Percentiles rank a stretch among this genome's conserved stretches.
Evolutionary conservation across 2,888 invertebrate species (phyloP).

Genomic region (Scrobipalpa costella): DNA sequence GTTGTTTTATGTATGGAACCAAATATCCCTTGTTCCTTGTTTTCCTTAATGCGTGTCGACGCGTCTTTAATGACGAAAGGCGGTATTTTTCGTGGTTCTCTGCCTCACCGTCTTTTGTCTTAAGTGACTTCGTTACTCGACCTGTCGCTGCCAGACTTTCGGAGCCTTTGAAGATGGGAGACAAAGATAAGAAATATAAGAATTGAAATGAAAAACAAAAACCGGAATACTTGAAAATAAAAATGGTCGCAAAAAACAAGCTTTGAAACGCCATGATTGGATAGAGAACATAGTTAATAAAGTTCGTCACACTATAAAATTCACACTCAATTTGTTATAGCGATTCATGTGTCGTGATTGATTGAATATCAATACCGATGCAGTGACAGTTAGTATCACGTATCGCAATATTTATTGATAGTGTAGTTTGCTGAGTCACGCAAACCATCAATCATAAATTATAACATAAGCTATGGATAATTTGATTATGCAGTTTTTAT

Average conservation of each 20-base stretch:
- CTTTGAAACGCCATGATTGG: too few species aligned
- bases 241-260: not conserved
- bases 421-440: not conserved
- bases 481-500: not conserved
- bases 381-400: not conserved
- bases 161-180: not conserved
- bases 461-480: not conserved
- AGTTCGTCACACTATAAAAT: too few species aligned
- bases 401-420: slow-evolving; percentile 6
- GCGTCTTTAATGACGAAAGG: not conserved
- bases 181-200: not conserved
- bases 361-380: not conserved
- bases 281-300: not conserved
- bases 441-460: not conserved
- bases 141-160: not conserved
- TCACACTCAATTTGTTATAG: not conserved
- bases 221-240: too few species aligned
- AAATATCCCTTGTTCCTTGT: not conserved
- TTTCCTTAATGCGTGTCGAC: not conserved
- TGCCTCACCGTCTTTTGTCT: not conserved
- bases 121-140: slow-evolving; percentile 13
- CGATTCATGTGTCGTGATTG: not conserved
- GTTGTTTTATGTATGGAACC: not conserved
- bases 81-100: not conserved
- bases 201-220: not conserved